phyloP scores from a whole-genome alignment of 1,140 invertebrate genomes.

The Drosophila pseudoobscura region DNA sequence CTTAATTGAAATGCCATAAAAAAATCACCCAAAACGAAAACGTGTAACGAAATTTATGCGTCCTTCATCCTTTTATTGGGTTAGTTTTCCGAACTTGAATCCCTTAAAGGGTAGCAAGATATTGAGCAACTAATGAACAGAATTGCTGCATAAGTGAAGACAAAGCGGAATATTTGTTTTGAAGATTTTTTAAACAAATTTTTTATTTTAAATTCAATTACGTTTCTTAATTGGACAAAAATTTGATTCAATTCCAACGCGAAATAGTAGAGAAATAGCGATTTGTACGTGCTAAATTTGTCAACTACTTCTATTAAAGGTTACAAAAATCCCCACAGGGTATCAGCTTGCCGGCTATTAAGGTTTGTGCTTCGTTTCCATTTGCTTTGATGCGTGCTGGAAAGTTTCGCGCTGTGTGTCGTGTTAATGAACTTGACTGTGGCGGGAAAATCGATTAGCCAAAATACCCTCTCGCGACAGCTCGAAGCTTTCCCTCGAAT shows the following conservation, averaged over 20 bases:
- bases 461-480: slow-evolving; percentile 39
- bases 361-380: neutral
- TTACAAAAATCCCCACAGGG: neutral
- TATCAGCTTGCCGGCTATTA: slow-evolving; percentile 1
- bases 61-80: slow-evolving; percentile 37
- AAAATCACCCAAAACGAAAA: slow-evolving; percentile 29
- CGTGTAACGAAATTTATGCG: slow-evolving; percentile 53
- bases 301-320: too few species aligned
- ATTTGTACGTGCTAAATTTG: too few species aligned
- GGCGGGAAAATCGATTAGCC: slow-evolving; percentile 53
- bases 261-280: too few species aligned
- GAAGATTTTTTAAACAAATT: too few species aligned
- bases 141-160: neutral
- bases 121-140: neutral
- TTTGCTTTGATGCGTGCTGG: slow-evolving; percentile 43
- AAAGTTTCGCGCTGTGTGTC: slow-evolving; percentile 24
- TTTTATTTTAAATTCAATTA: too few species aligned
- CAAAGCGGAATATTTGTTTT: too few species aligned
- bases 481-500: slow-evolving; percentile 38
- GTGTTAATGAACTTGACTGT: slow-evolving; percentile 59
- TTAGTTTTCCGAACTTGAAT: slow-evolving; percentile 32
- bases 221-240: too few species aligned
- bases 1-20: slow-evolving; percentile 64
- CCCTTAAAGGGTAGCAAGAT: slow-evolving; percentile 7
- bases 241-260: too few species aligned